Conservation (phyloP, 2,888 invertebrate genomes). For the Liposcelis brunnea region DNA sequence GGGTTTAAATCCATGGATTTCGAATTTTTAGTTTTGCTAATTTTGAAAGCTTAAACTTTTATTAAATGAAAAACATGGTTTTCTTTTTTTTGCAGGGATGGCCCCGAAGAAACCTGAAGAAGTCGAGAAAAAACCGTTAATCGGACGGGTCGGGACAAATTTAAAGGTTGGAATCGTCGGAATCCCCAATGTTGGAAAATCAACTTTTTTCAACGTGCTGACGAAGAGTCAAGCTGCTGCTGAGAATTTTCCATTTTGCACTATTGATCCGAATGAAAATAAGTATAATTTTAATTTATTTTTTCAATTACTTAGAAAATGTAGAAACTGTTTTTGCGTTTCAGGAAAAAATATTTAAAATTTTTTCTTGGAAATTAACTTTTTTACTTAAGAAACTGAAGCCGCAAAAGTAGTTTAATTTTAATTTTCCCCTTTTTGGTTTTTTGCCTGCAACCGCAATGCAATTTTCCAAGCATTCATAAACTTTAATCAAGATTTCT, state of each 20-base stretch:
- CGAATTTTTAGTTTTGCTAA: no score
- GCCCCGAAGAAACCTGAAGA: slow-evolving; percentile 82
- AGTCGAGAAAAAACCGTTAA: slow-evolving; percentile 73
- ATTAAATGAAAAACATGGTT: no score
- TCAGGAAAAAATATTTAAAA: no score
- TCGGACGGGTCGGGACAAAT: slow-evolving; percentile 91
- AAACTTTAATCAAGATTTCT: no score
- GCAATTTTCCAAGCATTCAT: no score
- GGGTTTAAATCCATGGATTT: no score
- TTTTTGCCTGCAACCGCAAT: no score
- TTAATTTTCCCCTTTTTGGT: no score
- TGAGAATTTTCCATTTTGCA: slow-evolving; percentile 99
- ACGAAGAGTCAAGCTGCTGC: slow-evolving; percentile 96
- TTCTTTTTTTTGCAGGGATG: slow-evolving; percentile 30
- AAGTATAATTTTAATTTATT: slow-evolving; percentile 43
- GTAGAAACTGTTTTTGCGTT: background rate
- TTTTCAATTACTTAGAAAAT: background rate
- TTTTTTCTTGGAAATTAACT: slow-evolving; percentile 19
- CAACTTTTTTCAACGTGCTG: slow-evolving; percentile 97
- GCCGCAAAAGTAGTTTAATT: slow-evolving; percentile 6
- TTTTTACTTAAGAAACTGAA: no score
- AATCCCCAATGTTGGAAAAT: slow-evolving; percentile 97
- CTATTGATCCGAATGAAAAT: slow-evolving; percentile 99
- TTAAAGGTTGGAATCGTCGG: slow-evolving; percentile 91
- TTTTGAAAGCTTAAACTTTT: no score